These are phyloP conservation scores for Bubo scandiacus DNA, from an alignment of 2,113 vertebrate genomes.

Conservation along the genomic window DNA sequence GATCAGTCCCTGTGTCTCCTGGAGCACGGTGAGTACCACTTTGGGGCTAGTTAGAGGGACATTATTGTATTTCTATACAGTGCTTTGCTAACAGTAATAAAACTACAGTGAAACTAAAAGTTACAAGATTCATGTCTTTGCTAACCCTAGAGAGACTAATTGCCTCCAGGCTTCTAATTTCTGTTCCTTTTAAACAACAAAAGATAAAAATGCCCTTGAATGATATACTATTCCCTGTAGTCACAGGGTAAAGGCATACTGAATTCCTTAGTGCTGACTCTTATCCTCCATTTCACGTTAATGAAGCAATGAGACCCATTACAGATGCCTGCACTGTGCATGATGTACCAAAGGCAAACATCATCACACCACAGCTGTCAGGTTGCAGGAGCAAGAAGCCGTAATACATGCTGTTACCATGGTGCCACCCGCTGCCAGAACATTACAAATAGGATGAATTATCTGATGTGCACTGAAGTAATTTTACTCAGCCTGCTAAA, in stretches of 20 bases:
- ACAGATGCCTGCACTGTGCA: not conserved
- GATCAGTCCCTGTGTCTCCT: not conserved
- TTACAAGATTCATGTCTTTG: not conserved
- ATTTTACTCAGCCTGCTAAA: not conserved
- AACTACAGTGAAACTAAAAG: not conserved
- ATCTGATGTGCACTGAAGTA: not conserved
- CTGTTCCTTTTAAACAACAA: not conserved
- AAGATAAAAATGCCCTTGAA: not conserved
- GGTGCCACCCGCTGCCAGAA: slow-evolving; percentile 23
- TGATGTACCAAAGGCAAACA: not conserved
- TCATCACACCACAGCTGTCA: not conserved
- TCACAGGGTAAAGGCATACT: not conserved
- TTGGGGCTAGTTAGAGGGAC: not conserved
- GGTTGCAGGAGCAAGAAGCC: not conserved
- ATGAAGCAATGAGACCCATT: not conserved
- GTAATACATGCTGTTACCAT: not conserved
- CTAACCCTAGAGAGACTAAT: not conserved
- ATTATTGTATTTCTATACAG: not conserved
- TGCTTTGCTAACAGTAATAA: not conserved
- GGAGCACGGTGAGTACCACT: not conserved
- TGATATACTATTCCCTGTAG: not conserved
- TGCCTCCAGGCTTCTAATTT: not conserved
- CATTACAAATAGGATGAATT: not conserved
- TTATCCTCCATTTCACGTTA: not conserved
- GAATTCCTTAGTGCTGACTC: not conserved